phyloP scores from a whole-genome alignment of 2,888 invertebrate genomes.

The Trachelus iudaicus region DNA sequence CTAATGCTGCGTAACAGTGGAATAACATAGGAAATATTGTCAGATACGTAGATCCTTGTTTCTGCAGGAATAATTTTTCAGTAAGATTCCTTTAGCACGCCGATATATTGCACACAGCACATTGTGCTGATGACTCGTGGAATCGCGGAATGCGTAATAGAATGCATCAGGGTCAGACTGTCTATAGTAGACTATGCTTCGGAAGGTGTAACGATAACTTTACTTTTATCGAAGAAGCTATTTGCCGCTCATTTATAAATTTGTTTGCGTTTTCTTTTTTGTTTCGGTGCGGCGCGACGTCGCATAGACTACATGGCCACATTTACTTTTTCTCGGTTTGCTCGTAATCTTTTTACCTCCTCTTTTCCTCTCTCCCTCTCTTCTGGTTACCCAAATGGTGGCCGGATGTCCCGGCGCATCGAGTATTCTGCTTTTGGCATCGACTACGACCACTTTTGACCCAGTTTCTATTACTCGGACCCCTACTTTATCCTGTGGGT shows the following conservation, averaged over 20 bases:
- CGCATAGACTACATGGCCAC: neutral
- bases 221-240: neutral
- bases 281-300: neutral
- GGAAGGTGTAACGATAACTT: too few species aligned
- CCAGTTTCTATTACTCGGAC: neutral
- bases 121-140: neutral
- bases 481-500: neutral
- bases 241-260: neutral
- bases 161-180: neutral
- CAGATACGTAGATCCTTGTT: neutral
- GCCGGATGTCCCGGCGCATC: neutral
- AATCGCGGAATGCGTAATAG: neutral
- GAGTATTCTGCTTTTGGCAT: slow-evolving; percentile 2
- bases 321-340: neutral
- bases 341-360: neutral
- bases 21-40: neutral
- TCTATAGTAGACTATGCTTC: neutral
- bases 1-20: neutral
- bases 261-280: neutral
- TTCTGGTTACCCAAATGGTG: neutral
- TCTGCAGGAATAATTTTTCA: neutral
- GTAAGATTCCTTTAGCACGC: neutral
- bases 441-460: slow-evolving; percentile 1
- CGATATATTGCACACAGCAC: neutral
- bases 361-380: neutral